Evolutionary conservation across 53 echinoderm and acorn worm genomes (phyloP), one percentile per base, ranked within the genome.

Genomic region (Apostichopus leukothele): DNA sequence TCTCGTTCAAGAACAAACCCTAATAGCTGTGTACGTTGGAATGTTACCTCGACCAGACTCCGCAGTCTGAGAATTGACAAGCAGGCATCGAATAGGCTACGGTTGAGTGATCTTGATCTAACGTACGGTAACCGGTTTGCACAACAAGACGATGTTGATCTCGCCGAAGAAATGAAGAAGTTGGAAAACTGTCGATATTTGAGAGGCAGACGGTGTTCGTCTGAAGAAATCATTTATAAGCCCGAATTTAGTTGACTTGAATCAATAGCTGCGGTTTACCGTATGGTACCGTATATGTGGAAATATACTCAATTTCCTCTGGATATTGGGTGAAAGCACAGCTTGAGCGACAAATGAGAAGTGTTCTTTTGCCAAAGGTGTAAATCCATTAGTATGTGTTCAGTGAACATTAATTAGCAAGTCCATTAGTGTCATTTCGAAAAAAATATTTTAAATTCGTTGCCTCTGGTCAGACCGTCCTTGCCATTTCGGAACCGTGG

Each of bases 121-220:
- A 79, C 79, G 5, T 79, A 79, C 19, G 79, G 79, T 53, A 52
- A 53, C 53, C 51, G 20, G 79, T 52, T 51, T 50, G 39, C 53
- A 5, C 39, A n/a, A 1, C 18, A 79, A 9, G 79, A 79, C 7
- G 79, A 19, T 52, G 19, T 50, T 19, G 51, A 79, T 79, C 79
- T 79, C 14, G 79, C 50, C 12, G 79, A 79, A 51, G 79, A 79
- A 51, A 51, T 79, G 79, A 79, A 79, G 18, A 79, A 79, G 18
- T 79, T 79, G 50, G 19, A 79, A 79, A 79, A 79, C 79, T 79
- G 79, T 79, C 52, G 79, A 6, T 79, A 79, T 27, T 18, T 79
- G 79, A 79, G 79, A 79, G 53, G 52, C 7, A 79, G 79, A 53
- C 11, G 79, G 10, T 79, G 53, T 79, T 79, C 79, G 18, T 79